phyloP scores from a whole-genome alignment of 2,888 invertebrate genomes.

The Agonopterix subpropinquella region DNA sequence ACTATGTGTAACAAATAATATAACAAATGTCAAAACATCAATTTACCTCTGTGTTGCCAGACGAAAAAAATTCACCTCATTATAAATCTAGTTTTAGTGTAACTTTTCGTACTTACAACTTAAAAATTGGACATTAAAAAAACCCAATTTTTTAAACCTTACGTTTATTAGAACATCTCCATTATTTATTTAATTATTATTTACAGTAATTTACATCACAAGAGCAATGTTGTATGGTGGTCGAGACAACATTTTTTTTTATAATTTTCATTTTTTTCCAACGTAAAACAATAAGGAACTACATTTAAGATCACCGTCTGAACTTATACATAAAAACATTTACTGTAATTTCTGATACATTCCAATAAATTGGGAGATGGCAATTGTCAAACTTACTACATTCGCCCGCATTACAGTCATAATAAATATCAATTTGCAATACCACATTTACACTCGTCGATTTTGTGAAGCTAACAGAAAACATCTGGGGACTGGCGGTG shows the following conservation, averaged over 20 bases:
- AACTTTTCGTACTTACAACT: constrained; percentile 58
- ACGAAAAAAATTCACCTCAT: constrained; percentile 23
- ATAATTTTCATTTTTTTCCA: constrained; percentile 14
- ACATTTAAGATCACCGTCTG: constrained; percentile 25
- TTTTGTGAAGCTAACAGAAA: too few relatives aligned
- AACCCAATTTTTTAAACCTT: constrained; percentile 47
- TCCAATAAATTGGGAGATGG: too few relatives aligned
- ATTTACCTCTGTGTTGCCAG: constrained; percentile 37
- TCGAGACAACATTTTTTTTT: constrained; percentile 27
- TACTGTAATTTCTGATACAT: too few relatives aligned
- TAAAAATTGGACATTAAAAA: constrained; percentile 35
- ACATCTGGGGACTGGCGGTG: too few relatives aligned
- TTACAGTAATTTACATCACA: constrained; percentile 75
- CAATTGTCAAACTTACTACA: too few relatives aligned
- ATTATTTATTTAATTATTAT: constrained; percentile 51
- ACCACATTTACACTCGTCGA: too few relatives aligned
- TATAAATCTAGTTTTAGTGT: constrained; percentile 25
- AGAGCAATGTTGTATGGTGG: constrained; percentile 51
- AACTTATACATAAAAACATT: too few relatives aligned
- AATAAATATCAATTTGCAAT: too few relatives aligned
- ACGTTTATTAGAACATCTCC: constrained; percentile 33
- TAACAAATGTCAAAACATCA: constrained; percentile 55
- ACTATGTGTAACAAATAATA: constrained; percentile 43
- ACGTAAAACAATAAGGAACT: constrained; percentile 42
- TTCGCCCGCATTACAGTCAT: too few relatives aligned